These are phyloP conservation scores for Drosophila athabasca DNA, from an alignment of 1,140 invertebrate species.

Conservation along the genomic window DNA sequence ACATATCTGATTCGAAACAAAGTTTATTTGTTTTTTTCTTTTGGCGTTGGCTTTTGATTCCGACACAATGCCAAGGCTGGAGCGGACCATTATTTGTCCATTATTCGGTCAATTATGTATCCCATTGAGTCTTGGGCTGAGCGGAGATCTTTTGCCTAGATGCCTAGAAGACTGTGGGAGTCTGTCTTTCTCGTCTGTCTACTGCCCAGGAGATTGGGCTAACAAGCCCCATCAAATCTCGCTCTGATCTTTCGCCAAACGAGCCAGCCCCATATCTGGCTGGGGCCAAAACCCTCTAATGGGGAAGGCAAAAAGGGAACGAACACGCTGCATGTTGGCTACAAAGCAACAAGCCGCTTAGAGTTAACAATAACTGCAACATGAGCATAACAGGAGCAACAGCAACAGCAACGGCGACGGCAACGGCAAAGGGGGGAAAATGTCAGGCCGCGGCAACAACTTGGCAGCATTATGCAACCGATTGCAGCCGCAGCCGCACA, in stretches of 20 bases:
- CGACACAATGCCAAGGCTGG: conserved; percentile 71
- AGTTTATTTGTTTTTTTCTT: conserved; percentile 27
- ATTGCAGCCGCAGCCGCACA: conserved; percentile 58
- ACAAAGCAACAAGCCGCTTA: conserved; percentile 70
- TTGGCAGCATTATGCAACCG: conserved; percentile 66
- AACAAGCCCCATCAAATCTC: too few species aligned
- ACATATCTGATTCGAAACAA: conserved; percentile 13
- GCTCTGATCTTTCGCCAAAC: too few species aligned
- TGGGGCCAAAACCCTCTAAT: conserved; percentile 26
- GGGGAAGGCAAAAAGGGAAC: conserved; percentile 52
- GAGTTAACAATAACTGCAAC: conserved; percentile 75
- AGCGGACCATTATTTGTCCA: conserved; percentile 48
- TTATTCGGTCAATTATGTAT: conserved; percentile 70
- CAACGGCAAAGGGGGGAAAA: conserved; percentile 35
- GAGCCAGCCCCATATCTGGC: too few species aligned
- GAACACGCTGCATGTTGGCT: conserved; percentile 36
- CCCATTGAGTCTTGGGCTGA: conserved; percentile 44
- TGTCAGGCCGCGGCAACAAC: conserved; percentile 66
- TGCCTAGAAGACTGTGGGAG: too few species aligned
- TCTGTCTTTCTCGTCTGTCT: too few species aligned
- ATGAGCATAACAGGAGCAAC: conserved; percentile 60
- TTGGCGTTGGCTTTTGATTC: conserved; percentile 43
- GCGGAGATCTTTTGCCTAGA: neutral
- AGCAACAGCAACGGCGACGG: conserved; percentile 17
- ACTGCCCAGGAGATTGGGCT: too few species aligned